Evolutionary conservation across 2,113 vertebrate species (phyloP), one percentile per base, ranked within the genome.

Genomic region (Beaufortia kweichowensis): DNA sequence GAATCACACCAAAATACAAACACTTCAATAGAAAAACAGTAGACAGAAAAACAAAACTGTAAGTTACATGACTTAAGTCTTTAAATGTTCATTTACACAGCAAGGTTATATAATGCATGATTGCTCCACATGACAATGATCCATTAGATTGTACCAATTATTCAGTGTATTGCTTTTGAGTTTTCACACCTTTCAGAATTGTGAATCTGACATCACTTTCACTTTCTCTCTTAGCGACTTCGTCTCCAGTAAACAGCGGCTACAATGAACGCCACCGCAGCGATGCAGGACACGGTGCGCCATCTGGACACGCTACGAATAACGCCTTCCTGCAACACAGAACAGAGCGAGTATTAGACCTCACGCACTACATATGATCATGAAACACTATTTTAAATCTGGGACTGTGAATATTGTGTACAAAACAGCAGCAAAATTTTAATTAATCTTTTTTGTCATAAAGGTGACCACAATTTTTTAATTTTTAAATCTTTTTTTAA

Each of bases 211-310:
- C 31, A 48, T 7, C 4, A 9, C 14, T 19, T 33, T 26, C 23
- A 2, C 5, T 60, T 72, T 46, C n/a, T 6, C 6, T n/a, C 21
- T 84, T 84, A 92, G 72, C 81, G 90, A 0, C 84, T 85, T 83
- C 78, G 86, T 83, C 85, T 85, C 88, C 90, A 90, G 82, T 89
- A 91, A 75, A 90, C 83, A 56, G 86, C 55, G 31, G 89, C 68
- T 9, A 75, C 83, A 3, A 87, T 82, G 74, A 92, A 70, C 0
- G 81, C 79, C n/a, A 91, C 74, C 0, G 91, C 91, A 6, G 88
- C 89, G n/a, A 85, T 80, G 1, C 88, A 9, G 9, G 90, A 80
- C 10, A 85, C 81, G 0, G 78, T 88, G 57, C 86, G 88, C 91
- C 91, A 92, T 5, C 61, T 86, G 4, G 90, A 85, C 61, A 91